phyloP scores from a whole-genome alignment of 2,797 vertebrate genomes.

The Tinamus major region DNA sequence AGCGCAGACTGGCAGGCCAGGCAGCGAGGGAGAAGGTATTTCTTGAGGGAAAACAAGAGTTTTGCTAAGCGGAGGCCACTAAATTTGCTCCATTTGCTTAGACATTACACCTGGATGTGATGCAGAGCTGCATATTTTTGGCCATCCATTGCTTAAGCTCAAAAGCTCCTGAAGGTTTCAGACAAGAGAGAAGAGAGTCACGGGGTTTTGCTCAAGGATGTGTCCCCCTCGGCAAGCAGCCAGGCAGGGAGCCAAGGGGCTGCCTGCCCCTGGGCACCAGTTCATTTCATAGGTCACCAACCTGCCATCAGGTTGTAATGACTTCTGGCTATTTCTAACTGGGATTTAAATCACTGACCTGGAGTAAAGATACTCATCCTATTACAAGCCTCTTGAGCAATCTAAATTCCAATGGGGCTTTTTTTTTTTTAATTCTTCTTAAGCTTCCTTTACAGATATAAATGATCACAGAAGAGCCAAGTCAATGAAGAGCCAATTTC shows the following conservation, averaged over 20 bases:
- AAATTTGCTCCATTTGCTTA: not conserved
- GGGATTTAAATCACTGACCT: slow-evolving; percentile 66
- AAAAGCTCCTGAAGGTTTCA: not conserved
- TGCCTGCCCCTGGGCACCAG: not conserved
- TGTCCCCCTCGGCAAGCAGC: too few relatives aligned
- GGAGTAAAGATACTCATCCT: slow-evolving; percentile 59
- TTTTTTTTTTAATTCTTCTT: slow-evolving; percentile 34
- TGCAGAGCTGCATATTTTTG: not conserved
- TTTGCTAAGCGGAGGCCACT: not conserved
- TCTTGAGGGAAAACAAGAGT: not conserved
- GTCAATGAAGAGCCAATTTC: not conserved
- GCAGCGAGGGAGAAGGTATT: not conserved
- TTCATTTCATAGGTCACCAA: slow-evolving; percentile 39
- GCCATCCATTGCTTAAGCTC: not conserved
- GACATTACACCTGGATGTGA: not conserved
- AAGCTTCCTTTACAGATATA: slow-evolving; percentile 28
- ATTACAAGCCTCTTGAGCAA: slow-evolving; percentile 20
- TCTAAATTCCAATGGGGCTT: not conserved
- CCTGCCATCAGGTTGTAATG: not conserved
- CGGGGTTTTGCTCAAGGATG: not conserved
- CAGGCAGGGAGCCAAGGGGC: not conserved
- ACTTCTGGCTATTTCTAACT: slow-evolving; percentile 66
- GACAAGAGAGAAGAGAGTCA: too few relatives aligned
- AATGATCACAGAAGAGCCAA: not conserved
- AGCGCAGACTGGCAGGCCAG: not conserved